Conservation (phyloP, 92 coral and sea anemone species). For the Palythoa caribaeorum region DNA sequence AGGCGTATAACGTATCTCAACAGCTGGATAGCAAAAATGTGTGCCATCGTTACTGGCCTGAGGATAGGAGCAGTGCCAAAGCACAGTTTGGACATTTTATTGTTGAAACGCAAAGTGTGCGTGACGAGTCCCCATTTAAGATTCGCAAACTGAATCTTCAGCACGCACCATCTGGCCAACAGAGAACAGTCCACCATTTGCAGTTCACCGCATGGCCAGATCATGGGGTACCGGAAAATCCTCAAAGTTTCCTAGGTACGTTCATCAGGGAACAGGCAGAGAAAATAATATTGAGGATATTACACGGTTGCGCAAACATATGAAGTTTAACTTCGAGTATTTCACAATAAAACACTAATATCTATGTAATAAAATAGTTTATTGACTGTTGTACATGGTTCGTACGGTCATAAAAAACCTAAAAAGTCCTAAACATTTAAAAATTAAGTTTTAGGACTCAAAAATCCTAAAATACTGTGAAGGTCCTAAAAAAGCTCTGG, state of each 20-base stretch:
- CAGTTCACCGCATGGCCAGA: constrained; percentile 99
- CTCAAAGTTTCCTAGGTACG: constrained; percentile 90
- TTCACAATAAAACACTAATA: too few relatives aligned
- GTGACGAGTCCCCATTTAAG: constrained; percentile 73
- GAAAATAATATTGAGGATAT: too few relatives aligned
- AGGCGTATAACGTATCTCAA: neutral
- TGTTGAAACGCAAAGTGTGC: constrained; percentile 72
- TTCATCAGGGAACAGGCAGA: neutral
- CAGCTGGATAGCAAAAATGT: constrained; percentile 65
- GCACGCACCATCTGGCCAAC: constrained; percentile 54
- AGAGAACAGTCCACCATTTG: constrained; percentile 73
- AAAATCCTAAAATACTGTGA: too few relatives aligned
- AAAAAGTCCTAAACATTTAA: too few relatives aligned
- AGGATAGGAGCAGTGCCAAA: constrained; percentile 59
- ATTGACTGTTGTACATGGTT: too few relatives aligned
- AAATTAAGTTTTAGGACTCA: too few relatives aligned
- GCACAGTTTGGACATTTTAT: constrained; percentile 46
- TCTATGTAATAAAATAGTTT: too few relatives aligned
- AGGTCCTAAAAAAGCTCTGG: too few relatives aligned
- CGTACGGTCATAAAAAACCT: too few relatives aligned
- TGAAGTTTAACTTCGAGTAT: too few relatives aligned
- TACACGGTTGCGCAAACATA: too few relatives aligned
- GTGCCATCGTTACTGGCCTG: constrained; percentile 96
- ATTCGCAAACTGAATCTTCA: constrained; percentile 67
- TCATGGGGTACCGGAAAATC: constrained; percentile 90